Percentiles rank a stretch among this genome's conserved stretches.
phyloP scores from a whole-genome alignment of 1,140 invertebrate species.

The Drosophila ercepeae region DNA sequence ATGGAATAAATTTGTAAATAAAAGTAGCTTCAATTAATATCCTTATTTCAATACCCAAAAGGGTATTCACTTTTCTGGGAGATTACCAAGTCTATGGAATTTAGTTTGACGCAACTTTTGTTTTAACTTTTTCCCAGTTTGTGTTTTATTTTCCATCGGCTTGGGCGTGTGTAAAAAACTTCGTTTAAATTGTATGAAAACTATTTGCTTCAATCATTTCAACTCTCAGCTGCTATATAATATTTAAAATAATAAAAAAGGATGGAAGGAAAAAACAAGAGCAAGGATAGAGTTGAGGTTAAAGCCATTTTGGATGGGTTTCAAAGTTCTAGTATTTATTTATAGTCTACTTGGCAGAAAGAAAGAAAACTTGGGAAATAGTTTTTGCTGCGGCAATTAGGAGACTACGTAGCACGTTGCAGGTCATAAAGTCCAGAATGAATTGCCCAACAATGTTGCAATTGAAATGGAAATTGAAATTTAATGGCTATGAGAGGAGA shows the following conservation, averaged over 20 bases:
- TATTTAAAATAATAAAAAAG: slow-evolving; percentile 1
- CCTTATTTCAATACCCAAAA: background rate
- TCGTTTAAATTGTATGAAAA: slow-evolving; percentile 55
- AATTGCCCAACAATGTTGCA: slow-evolving; percentile 43
- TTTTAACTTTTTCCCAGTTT: slow-evolving; percentile 7
- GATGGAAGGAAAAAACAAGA: background rate
- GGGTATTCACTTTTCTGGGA: background rate
- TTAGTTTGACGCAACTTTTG: slow-evolving; percentile 20
- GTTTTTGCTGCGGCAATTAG: slow-evolving; percentile 60
- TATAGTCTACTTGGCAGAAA: slow-evolving; percentile 54
- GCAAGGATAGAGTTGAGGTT: slow-evolving; percentile 26
- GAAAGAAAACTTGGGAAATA: slow-evolving; percentile 43
- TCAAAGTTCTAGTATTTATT: slow-evolving; percentile 46
- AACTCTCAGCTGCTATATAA: slow-evolving; percentile 24
- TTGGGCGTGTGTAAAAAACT: slow-evolving; percentile 44
- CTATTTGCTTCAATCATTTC: slow-evolving; percentile 67
- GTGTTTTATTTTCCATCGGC: slow-evolving; percentile 8
- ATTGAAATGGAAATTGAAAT: slow-evolving; percentile 55
- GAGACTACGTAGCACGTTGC: slow-evolving; percentile 41
- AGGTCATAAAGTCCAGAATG: slow-evolving; percentile 54
- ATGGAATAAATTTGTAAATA: background rate
- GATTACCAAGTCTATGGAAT: background rate
- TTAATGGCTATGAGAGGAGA: slow-evolving; percentile 15
- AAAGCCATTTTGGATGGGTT: slow-evolving; percentile 33
- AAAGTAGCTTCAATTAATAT: background rate